Evolutionary conservation across 2,113 vertebrate genomes (phyloP), one percentile per base, ranked within the genome.

Genomic region (Mesembrinibis cayennensis): DNA sequence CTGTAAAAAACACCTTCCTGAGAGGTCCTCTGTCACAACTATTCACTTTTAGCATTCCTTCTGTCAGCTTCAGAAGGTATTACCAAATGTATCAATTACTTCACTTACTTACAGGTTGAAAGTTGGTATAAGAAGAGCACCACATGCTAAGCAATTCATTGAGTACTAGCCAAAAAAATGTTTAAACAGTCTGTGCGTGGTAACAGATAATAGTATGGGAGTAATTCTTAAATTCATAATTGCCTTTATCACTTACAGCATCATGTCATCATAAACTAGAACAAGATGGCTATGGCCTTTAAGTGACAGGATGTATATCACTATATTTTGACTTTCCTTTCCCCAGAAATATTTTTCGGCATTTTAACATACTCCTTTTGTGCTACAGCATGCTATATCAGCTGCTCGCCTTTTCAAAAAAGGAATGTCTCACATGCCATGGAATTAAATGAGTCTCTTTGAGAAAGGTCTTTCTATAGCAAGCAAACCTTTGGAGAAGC

Each of bases 251-350:
- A 72, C 40, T 91, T 92, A 34, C 0, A 84, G 30, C 40, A 82
- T 82, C 87, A 29, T 95, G 70, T 94, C 69, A 82, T 90, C 61
- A 66, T 79, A 65, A 82, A 50, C 61, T 42, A 58, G 80, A 96
- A 87, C 61, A 92, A 87, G 87, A 85, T 30, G 34, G 27, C 84
- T 91, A 65, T 94, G 52, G 65, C 80, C 92, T 95, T 95, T 94
- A 94, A 90, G 87, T 87, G 89, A 85, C 78, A 93, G 93, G 73
- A 85, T 1, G 14, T 93, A 73, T 90, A 87, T 94, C 91, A 66
- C 32, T 91, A 29, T 95, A 91, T 97, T 95, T 95, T 97, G 96
- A 96, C 82, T 95, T 93, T 38, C 2, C 25, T 59, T 93, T 87
- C 62, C n/a, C 70, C 81, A 55, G 71, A 89, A 94, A 56, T 94